phyloP scores from a whole-genome alignment of 2,113 vertebrate genomes.

The Malaclemys terrapin region DNA sequence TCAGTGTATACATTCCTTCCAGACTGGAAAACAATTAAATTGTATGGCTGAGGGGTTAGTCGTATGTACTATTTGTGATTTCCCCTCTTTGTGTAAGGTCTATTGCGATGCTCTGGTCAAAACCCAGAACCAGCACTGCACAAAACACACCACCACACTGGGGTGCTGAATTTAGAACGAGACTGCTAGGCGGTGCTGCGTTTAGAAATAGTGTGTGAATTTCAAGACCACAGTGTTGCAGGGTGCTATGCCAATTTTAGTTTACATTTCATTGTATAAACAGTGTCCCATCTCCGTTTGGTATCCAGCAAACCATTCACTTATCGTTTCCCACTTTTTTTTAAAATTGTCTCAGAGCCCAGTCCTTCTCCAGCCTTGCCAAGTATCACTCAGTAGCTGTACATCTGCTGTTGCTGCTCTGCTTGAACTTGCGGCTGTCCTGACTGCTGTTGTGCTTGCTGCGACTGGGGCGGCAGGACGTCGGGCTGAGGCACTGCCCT shows the following conservation, averaged over 20 bases:
- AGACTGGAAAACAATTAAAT: background rate
- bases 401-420: slow-evolving; percentile 91
- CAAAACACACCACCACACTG: background rate
- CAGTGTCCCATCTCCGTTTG: slow-evolving; percentile 59
- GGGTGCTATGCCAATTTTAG: slow-evolving; percentile 8
- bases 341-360: background rate
- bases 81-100: slow-evolving; percentile 14
- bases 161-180: background rate
- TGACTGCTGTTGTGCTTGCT: slow-evolving; percentile 70
- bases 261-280: background rate
- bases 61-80: background rate
- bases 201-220: background rate
- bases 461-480: slow-evolving; percentile 71
- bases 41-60: slow-evolving; percentile 2
- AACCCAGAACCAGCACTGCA: background rate
- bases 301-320: slow-evolving; percentile 69
- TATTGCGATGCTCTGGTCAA: background rate
- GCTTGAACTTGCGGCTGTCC: slow-evolving; percentile 77
- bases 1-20: slow-evolving; percentile 23
- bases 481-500: slow-evolving; percentile 86
- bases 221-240: background rate
- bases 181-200: background rate
- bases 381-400: slow-evolving; percentile 86
- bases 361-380: background rate
- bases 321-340: background rate